Base-by-base conservation (phyloP, 1,140 invertebrate genomes). In the Drosophila lowei region DNA sequence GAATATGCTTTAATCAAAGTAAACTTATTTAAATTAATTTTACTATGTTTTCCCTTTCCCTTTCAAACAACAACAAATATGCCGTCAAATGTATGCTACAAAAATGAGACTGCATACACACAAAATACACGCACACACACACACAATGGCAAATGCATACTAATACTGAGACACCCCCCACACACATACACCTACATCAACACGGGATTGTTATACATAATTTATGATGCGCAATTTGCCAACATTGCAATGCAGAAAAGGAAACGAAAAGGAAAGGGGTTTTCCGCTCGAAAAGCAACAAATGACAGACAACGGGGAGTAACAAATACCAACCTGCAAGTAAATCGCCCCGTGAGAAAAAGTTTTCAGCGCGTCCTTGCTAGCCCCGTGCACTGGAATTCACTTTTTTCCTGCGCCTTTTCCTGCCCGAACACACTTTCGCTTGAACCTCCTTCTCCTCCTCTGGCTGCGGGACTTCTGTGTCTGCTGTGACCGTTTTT, bases 181-280 rank as follows among this genome's bases (percentile, higher is more conserved):
- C 11, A 41, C 25, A 42, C 28, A 28, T 13, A 46, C 21, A 67
- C 30, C 52, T 15, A 54, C 49, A 50, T 21, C 21, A 38, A 70
- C 64, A 64, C 62, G 28, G 55, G 7, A 64, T 48, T 80, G 77
- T 72, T 80, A 76, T 80, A 81, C 78, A 81, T 81, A 81, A 77
- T 76, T 77, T 77, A 81, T 80, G 62, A 67, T 63, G 50, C 77
- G 72, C 78, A 80, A 63, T 77, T 79, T 46, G 44, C 44, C 68
- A 55, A 23, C 55, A 59, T 54, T 72, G 56, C 64, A 63, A 63
- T 42, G 54, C 54, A 56, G 30, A 42, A 63, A 15, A 41, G 47
- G 15, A n/a, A 25, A 25, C 4, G 23, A 25, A 25, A 25, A 25
- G 23, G 23, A 25, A 25, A 5, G 23, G 23, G 18, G 38, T 44